A percentile compares a stretch with the other conserved stretches of the same genome.
Conservation (phyloP, 2,888 invertebrate species). For the Drosophila percnosoma region DNA sequence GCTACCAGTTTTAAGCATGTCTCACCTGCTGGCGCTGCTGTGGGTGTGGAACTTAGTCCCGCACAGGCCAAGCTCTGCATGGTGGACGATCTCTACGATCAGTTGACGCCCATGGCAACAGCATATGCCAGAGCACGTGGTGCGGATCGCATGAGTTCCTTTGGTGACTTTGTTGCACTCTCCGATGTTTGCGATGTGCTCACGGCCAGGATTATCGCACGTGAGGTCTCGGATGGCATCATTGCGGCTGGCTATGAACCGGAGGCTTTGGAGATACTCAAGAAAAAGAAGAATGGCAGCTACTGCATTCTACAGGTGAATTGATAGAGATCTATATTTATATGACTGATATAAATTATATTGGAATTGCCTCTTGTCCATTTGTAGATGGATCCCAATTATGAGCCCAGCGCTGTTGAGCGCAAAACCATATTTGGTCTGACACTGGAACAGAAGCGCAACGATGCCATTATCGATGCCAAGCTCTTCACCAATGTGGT, state of each 20-base stretch:
- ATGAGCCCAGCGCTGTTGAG: slow-evolving; percentile 92
- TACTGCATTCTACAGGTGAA: slow-evolving; percentile 94
- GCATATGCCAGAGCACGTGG: slow-evolving; percentile 99
- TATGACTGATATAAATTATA: not conserved
- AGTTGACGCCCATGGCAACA: slow-evolving; percentile 92
- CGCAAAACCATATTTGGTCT: slow-evolving; percentile 93
- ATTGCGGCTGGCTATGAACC: slow-evolving; percentile 96
- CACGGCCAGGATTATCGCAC: slow-evolving; percentile 96
- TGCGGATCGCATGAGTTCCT: slow-evolving; percentile 99
- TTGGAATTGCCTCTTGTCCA: not conserved
- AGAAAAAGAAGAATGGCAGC: slow-evolving; percentile 96
- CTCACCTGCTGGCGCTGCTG: slow-evolving; percentile 98
- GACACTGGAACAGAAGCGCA: slow-evolving; percentile 94
- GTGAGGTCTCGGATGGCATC: slow-evolving; percentile 98
- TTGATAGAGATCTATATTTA: not conserved
- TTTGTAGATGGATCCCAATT: slow-evolving; percentile 92
- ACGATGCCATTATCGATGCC: slow-evolving; percentile 93
- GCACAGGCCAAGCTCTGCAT: slow-evolving; percentile 95
- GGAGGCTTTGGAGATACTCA: slow-evolving; percentile 93
- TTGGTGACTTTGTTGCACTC: slow-evolving; percentile 98
- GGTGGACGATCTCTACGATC: slow-evolving; percentile 92
- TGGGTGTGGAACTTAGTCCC: slow-evolving; percentile 91
- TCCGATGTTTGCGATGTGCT: slow-evolving; percentile 95
- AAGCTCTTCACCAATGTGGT: slow-evolving; percentile 93
- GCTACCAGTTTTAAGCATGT: slow-evolving; percentile 99